Evolutionary conservation across 2,888 invertebrate species (phyloP).

Genomic region (Lordiphosa fenestrarum): DNA sequence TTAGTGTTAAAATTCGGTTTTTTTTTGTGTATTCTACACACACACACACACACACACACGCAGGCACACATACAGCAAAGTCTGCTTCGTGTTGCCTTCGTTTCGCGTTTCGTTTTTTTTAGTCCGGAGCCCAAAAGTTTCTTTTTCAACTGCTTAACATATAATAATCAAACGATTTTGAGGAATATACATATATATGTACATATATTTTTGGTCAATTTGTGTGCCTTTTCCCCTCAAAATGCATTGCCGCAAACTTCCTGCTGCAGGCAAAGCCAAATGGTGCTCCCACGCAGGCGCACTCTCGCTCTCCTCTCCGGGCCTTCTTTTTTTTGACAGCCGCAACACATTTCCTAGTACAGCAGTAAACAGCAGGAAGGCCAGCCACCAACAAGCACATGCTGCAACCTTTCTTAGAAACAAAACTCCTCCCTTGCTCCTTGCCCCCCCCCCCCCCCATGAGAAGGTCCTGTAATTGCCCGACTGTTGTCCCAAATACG

Average conservation of each 20-base stretch:
- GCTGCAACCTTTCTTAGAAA: slow-evolving; percentile 3
- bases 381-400: no score
- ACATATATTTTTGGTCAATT: slow-evolving; percentile 7
- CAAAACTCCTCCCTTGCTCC: no score
- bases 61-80: background rate
- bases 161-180: no score
- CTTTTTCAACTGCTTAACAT: no score
- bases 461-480: slow-evolving; percentile 41
- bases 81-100: slow-evolving; percentile 20
- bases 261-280: slow-evolving; percentile 37
- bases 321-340: slow-evolving; percentile 38
- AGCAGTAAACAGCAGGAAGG: slow-evolving; percentile 5
- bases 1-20: slow-evolving; percentile 15
- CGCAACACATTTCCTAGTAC: slow-evolving; percentile 64
- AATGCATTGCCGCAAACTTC: slow-evolving; percentile 51
- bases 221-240: slow-evolving; percentile 11
- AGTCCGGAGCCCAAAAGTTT: background rate
- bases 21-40: slow-evolving; percentile 65
- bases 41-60: slow-evolving; percentile 34
- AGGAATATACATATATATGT: background rate
- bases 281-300: slow-evolving; percentile 28
- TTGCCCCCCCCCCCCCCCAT: no score
- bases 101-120: slow-evolving; percentile 10
- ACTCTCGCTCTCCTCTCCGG: background rate
- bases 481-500: slow-evolving; percentile 43